These are phyloP conservation scores for Spialia ferax DNA, from an alignment of 2,888 invertebrate species.

Conservation along the genomic window DNA sequence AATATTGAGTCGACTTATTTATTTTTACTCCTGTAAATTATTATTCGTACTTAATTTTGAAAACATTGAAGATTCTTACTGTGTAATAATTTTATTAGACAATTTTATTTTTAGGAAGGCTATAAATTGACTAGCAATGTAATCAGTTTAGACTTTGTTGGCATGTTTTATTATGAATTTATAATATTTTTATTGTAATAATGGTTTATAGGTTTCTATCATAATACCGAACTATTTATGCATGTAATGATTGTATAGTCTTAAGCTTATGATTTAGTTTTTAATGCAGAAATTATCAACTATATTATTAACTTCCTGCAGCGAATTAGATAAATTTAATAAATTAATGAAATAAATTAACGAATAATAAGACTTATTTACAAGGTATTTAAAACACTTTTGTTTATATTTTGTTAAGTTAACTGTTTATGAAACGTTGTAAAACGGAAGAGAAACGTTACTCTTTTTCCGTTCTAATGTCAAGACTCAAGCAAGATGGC, in stretches of 20 bases:
- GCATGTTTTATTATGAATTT: background rate
- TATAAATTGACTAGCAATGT: background rate
- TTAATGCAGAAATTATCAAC: background rate
- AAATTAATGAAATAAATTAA: background rate
- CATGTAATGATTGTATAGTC: background rate
- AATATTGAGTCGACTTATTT: background rate
- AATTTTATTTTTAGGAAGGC: background rate
- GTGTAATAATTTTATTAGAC: background rate
- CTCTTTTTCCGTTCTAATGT: background rate
- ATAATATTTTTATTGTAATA: background rate
- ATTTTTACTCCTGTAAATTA: background rate
- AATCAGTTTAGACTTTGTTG: background rate
- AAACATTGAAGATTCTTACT: background rate
- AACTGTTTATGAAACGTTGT: background rate
- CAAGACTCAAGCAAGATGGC: background rate
- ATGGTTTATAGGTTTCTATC: background rate
- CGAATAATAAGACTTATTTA: background rate
- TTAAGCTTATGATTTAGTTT: background rate
- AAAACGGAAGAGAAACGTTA: background rate
- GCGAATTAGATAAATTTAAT: background rate
- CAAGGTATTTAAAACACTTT: background rate
- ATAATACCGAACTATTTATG: background rate
- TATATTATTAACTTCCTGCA: background rate
- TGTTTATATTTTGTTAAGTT: background rate
- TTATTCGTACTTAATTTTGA: background rate